A percentile compares a stretch with the other conserved stretches of the same genome.
Conservation (phyloP, 2,888 invertebrate species). For the Automeris io region DNA sequence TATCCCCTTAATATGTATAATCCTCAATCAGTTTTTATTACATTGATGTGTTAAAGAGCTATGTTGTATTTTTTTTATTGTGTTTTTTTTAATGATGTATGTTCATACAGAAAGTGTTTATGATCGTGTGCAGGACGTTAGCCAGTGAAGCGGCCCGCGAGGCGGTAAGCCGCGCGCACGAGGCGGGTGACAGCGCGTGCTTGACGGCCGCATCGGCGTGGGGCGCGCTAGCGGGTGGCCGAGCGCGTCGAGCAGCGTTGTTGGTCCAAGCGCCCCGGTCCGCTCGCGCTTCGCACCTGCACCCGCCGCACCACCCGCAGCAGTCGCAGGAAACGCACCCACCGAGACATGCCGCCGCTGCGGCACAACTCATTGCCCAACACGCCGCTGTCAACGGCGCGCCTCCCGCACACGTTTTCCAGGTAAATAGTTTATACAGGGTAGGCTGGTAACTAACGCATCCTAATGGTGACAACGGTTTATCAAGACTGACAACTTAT, state of each 20-base stretch:
- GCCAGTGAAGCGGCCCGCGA: conserved; percentile 90
- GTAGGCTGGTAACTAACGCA: too few relatives aligned
- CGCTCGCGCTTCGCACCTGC: conserved; percentile 85
- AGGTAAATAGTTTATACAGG: too few relatives aligned
- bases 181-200: conserved; percentile 89
- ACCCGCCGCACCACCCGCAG: conserved; percentile 84
- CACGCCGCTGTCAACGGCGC: conserved; percentile 84
- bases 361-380: conserved; percentile 88
- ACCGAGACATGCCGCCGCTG: conserved; percentile 85
- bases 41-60: neutral
- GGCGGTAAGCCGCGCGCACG: conserved; percentile 91
- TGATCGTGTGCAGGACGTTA: conserved; percentile 76
- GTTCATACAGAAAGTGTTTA: neutral
- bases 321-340: conserved; percentile 39
- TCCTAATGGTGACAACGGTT: too few relatives aligned
- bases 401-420: conserved; percentile 80
- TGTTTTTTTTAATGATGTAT: neutral
- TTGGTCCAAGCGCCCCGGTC: conserved; percentile 31
- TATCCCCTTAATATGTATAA: too few relatives aligned
- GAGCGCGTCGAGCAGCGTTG: conserved; percentile 89
- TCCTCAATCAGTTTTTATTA: neutral
- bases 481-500: too few relatives aligned
- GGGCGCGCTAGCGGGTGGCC: conserved; percentile 86
- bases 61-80: neutral
- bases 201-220: conserved; percentile 87